A percentile compares a stretch with the other conserved stretches of the same genome.
Evolutionary conservation across 2,113 vertebrate species (phyloP).

Genomic region (Antechinus flavipes): DNA sequence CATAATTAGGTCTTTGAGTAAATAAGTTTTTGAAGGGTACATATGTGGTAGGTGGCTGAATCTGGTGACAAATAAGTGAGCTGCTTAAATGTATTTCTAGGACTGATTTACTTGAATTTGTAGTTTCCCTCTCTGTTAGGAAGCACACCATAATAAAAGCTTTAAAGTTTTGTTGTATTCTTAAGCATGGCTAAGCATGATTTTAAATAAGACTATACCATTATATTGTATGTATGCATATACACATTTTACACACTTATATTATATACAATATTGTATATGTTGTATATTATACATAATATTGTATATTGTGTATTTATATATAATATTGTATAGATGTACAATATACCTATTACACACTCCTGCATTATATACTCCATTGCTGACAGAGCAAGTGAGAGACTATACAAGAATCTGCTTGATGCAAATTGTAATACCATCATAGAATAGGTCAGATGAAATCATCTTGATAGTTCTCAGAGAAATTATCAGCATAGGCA

Average conservation of each 20-base stretch:
- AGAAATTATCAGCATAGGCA: constrained; percentile 31
- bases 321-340: no score
- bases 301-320: no score
- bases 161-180: constrained; percentile 44
- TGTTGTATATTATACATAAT: no score
- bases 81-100: constrained; percentile 24
- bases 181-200: constrained; percentile 19
- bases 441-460: constrained; percentile 31
- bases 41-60: not conserved
- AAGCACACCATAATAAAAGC: constrained; percentile 28
- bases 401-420: not conserved
- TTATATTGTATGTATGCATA: not conserved
- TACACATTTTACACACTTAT: no score
- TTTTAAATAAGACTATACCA: constrained; percentile 42
- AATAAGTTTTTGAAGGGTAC: not conserved
- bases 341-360: constrained; percentile 10
- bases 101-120: constrained; percentile 34
- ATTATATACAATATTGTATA: no score
- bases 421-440: not conserved
- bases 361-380: constrained; percentile 10
- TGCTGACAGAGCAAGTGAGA: not conserved
- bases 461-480: constrained; percentile 26
- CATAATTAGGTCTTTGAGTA: not conserved
- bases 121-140: constrained; percentile 18
- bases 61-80: not conserved